Evolutionary conservation across 1,140 invertebrate species (phyloP).

Genomic region (Drosophila santomea): DNA sequence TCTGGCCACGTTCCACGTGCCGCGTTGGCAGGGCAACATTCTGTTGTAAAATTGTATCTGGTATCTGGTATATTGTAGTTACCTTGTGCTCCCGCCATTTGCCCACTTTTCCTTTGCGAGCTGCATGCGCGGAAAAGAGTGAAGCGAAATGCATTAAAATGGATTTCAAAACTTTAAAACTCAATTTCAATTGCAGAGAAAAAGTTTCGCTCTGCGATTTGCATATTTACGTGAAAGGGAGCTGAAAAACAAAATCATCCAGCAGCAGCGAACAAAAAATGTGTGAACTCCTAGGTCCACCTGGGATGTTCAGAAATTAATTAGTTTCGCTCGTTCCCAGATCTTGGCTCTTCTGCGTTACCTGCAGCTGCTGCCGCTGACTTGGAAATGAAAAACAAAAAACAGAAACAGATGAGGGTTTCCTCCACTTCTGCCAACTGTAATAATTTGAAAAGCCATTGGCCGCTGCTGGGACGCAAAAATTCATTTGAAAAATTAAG

Average conservation of each 20-base stretch:
- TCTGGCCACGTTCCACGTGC: constrained; percentile 71
- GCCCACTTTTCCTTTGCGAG: constrained; percentile 7
- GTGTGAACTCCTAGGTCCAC: constrained; percentile 23
- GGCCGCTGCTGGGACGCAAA: constrained; percentile 43
- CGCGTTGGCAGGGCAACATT: constrained; percentile 41
- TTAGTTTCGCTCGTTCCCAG: constrained; percentile 58
- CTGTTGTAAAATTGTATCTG: constrained; percentile 55
- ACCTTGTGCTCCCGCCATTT: constrained; percentile 54
- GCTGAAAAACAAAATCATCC: constrained; percentile 41
- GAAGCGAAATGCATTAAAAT: constrained; percentile 42
- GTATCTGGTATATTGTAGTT: constrained; percentile 51
- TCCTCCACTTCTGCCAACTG: constrained; percentile 34
- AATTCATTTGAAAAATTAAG: constrained; percentile 74
- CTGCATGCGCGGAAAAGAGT: constrained; percentile 28
- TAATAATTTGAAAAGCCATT: constrained; percentile 71
- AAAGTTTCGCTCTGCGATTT: constrained; percentile 43
- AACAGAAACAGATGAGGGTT: constrained; percentile 21
- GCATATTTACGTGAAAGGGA: constrained; percentile 43
- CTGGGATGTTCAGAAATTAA: constrained; percentile 66
- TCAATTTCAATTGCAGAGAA: constrained; percentile 51
- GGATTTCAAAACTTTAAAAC: constrained; percentile 52
- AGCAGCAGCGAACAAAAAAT: constrained; percentile 11
- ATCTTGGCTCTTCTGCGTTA: constrained; percentile 53
- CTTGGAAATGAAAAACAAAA: constrained; percentile 7
- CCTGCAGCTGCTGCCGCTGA: constrained; percentile 57